These are phyloP conservation scores for Dinothrombium tinctorium DNA, from an alignment of 1,140 invertebrate species.

Conservation along the genomic window DNA sequence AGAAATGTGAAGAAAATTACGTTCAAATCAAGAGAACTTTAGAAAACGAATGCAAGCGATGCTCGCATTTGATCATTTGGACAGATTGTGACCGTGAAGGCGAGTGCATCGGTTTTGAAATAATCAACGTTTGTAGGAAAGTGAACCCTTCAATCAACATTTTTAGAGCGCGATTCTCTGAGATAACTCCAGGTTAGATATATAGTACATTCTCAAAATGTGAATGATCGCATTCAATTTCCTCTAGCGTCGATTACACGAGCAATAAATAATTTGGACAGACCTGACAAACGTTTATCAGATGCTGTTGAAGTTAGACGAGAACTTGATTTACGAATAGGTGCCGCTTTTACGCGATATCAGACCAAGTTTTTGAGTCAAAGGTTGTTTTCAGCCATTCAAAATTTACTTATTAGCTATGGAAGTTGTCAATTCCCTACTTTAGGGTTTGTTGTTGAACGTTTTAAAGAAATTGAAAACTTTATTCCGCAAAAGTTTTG, in stretches of 20 bases:
- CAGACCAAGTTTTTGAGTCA: slow-evolving; percentile 79
- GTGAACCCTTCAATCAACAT: slow-evolving; percentile 11
- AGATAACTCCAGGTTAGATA: slow-evolving; percentile 67
- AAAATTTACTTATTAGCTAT: slow-evolving; percentile 64
- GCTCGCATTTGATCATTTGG: slow-evolving; percentile 77
- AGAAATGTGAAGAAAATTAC: slow-evolving; percentile 3
- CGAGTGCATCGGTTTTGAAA: slow-evolving; percentile 98
- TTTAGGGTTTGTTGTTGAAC: slow-evolving; percentile 83
- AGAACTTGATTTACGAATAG: slow-evolving; percentile 89
- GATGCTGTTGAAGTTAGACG: slow-evolving; percentile 85
- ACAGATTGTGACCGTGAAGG: slow-evolving; percentile 99
- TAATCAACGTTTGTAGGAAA: slow-evolving; percentile 42
- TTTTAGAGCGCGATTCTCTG: slow-evolving; percentile 72
- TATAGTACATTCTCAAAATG: no score
- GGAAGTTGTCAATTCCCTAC: slow-evolving; percentile 96
- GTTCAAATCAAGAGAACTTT: slow-evolving; percentile 37
- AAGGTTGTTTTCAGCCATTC: slow-evolving; percentile 36
- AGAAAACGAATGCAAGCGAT: slow-evolving; percentile 49
- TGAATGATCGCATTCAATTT: no score
- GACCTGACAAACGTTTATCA: slow-evolving; percentile 48
- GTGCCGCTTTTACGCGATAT: slow-evolving; percentile 95
- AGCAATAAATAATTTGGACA: slow-evolving; percentile 50
- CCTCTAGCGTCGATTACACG: slow-evolving; percentile 53
- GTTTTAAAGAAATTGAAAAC: slow-evolving; percentile 63
- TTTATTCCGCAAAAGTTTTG: slow-evolving; percentile 78